phyloP scores from a whole-genome alignment of 2,888 invertebrate genomes.

The Heliconius charithonia region DNA sequence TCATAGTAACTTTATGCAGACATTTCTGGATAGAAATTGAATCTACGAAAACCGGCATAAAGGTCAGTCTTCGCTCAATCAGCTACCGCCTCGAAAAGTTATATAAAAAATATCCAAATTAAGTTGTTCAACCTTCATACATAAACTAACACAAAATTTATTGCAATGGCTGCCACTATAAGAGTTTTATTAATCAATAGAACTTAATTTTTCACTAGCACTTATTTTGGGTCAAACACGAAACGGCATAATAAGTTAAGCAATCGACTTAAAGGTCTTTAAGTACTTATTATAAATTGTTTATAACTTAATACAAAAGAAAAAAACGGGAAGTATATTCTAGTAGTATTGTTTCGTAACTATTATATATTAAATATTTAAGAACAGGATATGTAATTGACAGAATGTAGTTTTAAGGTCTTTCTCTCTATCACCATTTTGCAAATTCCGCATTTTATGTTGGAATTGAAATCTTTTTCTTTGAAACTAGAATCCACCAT shows the following conservation, averaged over 20 bases:
- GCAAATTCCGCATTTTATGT: too few relatives aligned
- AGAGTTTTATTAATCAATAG: not conserved
- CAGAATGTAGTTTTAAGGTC: too few relatives aligned
- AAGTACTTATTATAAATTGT: not conserved
- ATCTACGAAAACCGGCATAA: too few relatives aligned
- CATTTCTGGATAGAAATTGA: too few relatives aligned
- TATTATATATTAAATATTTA: not conserved
- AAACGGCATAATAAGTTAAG: conserved; percentile 2
- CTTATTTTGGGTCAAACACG: conserved; percentile 7
- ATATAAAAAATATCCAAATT: not conserved
- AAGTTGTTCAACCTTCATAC: not conserved
- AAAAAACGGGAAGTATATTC: not conserved
- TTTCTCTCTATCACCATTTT: too few relatives aligned
- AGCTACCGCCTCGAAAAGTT: not conserved
- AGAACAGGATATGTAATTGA: not conserved
- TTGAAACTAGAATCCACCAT: not conserved
- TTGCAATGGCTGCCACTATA: not conserved
- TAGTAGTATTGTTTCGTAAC: not conserved
- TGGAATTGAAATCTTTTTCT: too few relatives aligned
- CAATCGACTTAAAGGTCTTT: conserved; percentile 4
- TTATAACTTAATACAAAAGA: not conserved
- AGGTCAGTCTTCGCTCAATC: too few relatives aligned
- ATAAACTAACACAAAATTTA: conserved; percentile 17
- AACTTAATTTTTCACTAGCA: conserved; percentile 9
- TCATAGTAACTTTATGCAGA: too few relatives aligned